phyloP scores from a whole-genome alignment of 2,797 vertebrate genomes.

The Macropodus opercularis region DNA sequence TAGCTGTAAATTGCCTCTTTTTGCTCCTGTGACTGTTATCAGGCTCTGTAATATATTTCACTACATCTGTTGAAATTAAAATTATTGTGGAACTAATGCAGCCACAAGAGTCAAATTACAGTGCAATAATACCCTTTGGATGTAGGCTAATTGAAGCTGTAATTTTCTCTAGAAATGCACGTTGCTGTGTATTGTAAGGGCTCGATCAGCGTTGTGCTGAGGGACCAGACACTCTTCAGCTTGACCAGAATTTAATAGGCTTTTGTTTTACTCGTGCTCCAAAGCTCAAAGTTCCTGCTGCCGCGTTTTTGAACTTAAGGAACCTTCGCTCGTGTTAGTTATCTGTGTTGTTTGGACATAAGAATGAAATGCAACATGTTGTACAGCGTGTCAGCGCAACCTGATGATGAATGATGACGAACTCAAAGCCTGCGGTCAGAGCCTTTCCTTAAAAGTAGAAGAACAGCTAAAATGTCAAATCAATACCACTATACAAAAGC shows the following conservation, averaged over 20 bases:
- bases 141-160: slow-evolving; percentile 76
- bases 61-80: slow-evolving; percentile 76
- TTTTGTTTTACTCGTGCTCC: slow-evolving; percentile 29
- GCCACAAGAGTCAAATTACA: slow-evolving; percentile 79
- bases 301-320: slow-evolving; percentile 8
- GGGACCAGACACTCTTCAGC: slow-evolving; percentile 38
- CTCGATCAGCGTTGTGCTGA: slow-evolving; percentile 52
- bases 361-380: background rate
- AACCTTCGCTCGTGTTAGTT: background rate
- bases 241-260: slow-evolving; percentile 36
- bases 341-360: slow-evolving; percentile 5
- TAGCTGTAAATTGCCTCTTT: slow-evolving; percentile 78
- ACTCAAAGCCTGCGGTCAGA: slow-evolving; percentile 1
- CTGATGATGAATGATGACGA: slow-evolving; percentile 7
- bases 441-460: slow-evolving; percentile 22
- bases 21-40: slow-evolving; percentile 69
- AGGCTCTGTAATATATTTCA: slow-evolving; percentile 65
- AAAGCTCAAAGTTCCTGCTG: slow-evolving; percentile 17
- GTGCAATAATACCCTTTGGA: slow-evolving; percentile 77
- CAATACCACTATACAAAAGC: slow-evolving; percentile 38
- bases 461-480: slow-evolving; percentile 52
- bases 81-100: slow-evolving; percentile 80
- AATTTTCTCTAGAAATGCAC: slow-evolving; percentile 65
- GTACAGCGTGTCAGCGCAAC: slow-evolving; percentile 1
- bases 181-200: slow-evolving; percentile 48